Evolutionary conservation across 2,888 invertebrate genomes (phyloP), one percentile per base, ranked within the genome.

Genomic region (Pseudoips prasinana): DNA sequence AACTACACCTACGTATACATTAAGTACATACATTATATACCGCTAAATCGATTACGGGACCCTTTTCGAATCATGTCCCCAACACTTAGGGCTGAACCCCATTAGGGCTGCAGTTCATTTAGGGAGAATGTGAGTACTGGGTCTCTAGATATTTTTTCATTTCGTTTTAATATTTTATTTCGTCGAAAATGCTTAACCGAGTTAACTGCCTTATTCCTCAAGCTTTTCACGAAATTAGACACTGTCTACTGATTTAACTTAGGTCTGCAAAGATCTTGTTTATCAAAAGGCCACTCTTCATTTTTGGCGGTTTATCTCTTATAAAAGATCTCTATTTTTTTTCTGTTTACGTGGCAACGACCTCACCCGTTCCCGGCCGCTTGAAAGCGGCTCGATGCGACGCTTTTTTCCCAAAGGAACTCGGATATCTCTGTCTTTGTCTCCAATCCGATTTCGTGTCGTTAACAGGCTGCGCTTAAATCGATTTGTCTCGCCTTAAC

Each of bases 401-500:
- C 68, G 59, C 64, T 62, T 59, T 74, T 66, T 60, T 64, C 69
- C 70, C 58, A 29, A 36, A 61, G 62, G 60, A 60, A 46, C 46
- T 38, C 38, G 29, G 30, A 55, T 76, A 64, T 45, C 45, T 56
- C 63, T 48, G 54, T 83, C 83, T 69, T 73, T 51, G 52, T 74
- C 64, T 60, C 28, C 51, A 64, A 68, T 63, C 64, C 59, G 67
- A 74, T 76, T 77, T 73, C 57, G 67, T 69, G 65, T 67, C 67
- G n/a, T 69, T 73, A 68, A 69, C 65, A 61, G 70, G 63, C 53
- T 61, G 60, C 50, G 51, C 49, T 69, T 61, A 66, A 77, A 76
- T 81, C 77, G 71, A 80, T 79, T 78, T 72, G 77, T 85, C 84
- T 77, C 84, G 73, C 79, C 73, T 69, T 58, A 72, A 65, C 83